Evolutionary conservation across 2,888 invertebrate species (phyloP), one percentile per base, ranked within the genome.

Genomic region (Steinernema carpocapsae): DNA sequence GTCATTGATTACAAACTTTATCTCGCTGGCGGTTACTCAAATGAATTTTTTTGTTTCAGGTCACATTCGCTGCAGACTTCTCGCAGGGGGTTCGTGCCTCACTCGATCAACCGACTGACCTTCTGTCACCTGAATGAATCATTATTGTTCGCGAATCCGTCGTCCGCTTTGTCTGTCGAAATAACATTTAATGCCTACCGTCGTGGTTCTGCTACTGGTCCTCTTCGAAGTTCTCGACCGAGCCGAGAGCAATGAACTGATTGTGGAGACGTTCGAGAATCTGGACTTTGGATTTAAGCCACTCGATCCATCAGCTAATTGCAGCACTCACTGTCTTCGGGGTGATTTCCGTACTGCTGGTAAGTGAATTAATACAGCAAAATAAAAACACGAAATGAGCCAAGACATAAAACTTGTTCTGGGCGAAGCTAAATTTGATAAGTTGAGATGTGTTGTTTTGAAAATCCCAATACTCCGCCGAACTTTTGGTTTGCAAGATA

Each of bases 231-330:
- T 10, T 43, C 43, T 71, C 19, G 26, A n/a, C 1, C 4, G 3
- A 1, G 52, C 29, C 12, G 19, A 72, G 14, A 29, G 26, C 43
- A 74, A 74, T 71, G 71, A 74, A 37, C 52, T 71, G 12, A 71
- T 74, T 17, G 74, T 71, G n/a, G 74, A 71, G n/a, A 72, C 74
- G 1, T 74, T 74, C 37, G 74, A 72, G 29, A 70, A 70, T 42
- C 45, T 74, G 19, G 74, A 74, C 22, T 74, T 74, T 48, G 74
- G 74, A 24, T 48, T 74, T 19, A 74, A 75, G 74, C 19, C 64
- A 48, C 26, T 79, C 78, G 6, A 72, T 78, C 14, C 78, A 78
- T 46, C 78, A 78, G 51, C 72, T 78, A n/a, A 78, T 78, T 3
- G 70, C 74, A 14, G 78, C 77, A 14, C 1, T 51, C 26, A 46